Conservation (phyloP, 1,140 invertebrate species). For the Drosophila grimshawi region DNA sequence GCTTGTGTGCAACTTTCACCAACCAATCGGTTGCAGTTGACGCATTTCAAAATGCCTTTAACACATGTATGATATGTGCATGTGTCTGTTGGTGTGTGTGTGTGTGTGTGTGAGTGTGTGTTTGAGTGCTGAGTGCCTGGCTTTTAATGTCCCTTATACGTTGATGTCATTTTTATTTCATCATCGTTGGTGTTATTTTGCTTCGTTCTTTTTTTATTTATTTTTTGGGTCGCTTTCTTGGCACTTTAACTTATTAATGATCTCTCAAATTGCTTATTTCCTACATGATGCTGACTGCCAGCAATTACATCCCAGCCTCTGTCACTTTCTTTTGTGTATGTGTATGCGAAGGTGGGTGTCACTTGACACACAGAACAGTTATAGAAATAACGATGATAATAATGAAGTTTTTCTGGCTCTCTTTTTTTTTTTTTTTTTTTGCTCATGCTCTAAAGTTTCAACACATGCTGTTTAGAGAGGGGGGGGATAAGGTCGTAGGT, state of each 20-base stretch:
- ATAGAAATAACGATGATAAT: slow-evolving; percentile 57
- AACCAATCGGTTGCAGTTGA: slow-evolving; percentile 56
- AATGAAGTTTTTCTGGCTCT: slow-evolving; percentile 57
- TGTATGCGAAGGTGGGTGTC: slow-evolving; percentile 30
- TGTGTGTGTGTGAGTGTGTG: not conserved
- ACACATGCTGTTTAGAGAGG: slow-evolving; percentile 35
- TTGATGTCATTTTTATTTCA: slow-evolving; percentile 75
- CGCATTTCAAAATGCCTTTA: slow-evolving; percentile 37
- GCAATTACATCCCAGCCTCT: slow-evolving; percentile 67
- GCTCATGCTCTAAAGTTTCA: slow-evolving; percentile 54
- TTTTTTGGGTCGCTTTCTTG: slow-evolving; percentile 43
- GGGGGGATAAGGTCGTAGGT: not conserved
- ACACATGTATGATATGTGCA: not conserved
- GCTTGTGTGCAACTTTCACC: slow-evolving; percentile 45
- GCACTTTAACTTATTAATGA: slow-evolving; percentile 81
- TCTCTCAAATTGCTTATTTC: slow-evolving; percentile 83
- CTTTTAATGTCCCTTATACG: slow-evolving; percentile 70
- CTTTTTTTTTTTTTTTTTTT: slow-evolving; percentile 27
- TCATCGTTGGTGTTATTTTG: slow-evolving; percentile 54
- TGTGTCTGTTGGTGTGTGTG: not conserved
- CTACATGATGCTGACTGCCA: slow-evolving; percentile 73
- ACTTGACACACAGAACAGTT: slow-evolving; percentile 54
- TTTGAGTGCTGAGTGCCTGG: slow-evolving; percentile 41
- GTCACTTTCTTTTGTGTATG: slow-evolving; percentile 26
- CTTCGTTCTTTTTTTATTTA: slow-evolving; percentile 7